Conservation (phyloP, 2,113 vertebrate genomes). For the Corydoras sp. region DNA sequence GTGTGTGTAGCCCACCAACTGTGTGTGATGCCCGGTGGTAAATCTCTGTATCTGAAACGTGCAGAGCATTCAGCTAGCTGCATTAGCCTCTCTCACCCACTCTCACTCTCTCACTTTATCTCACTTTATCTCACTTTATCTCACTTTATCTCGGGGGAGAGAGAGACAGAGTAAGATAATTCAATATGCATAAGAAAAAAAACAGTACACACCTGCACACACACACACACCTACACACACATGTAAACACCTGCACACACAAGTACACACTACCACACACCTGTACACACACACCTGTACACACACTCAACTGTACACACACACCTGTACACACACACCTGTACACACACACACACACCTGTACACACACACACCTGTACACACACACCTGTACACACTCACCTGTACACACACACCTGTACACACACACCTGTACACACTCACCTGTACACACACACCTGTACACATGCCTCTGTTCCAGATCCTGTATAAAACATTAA, state of each 20-base stretch:
- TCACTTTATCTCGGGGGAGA: too few relatives aligned
- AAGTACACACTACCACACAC: neutral
- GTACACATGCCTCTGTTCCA: neutral
- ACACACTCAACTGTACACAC: neutral
- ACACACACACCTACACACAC: too few relatives aligned
- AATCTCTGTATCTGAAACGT: constrained; percentile 36
- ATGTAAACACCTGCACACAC: too few relatives aligned
- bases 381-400: neutral
- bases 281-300: neutral
- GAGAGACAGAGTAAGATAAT: too few relatives aligned
- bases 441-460: neutral
- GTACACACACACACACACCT: constrained; percentile 4
- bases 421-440: constrained; percentile 14
- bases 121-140: constrained; percentile 12
- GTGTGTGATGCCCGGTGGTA: too few relatives aligned
- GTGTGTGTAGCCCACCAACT: too few relatives aligned
- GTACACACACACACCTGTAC: neutral
- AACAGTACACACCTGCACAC: too few relatives aligned
- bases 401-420: constrained; percentile 8
- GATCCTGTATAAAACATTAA: neutral
- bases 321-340: neutral
- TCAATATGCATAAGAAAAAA: too few relatives aligned
- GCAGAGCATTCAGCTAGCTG: constrained; percentile 20
- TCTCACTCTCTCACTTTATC: constrained; percentile 5
- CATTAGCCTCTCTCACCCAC: constrained; percentile 17